Conservation (phyloP, 1,140 invertebrate species). For the Pogonus chalceus region DNA sequence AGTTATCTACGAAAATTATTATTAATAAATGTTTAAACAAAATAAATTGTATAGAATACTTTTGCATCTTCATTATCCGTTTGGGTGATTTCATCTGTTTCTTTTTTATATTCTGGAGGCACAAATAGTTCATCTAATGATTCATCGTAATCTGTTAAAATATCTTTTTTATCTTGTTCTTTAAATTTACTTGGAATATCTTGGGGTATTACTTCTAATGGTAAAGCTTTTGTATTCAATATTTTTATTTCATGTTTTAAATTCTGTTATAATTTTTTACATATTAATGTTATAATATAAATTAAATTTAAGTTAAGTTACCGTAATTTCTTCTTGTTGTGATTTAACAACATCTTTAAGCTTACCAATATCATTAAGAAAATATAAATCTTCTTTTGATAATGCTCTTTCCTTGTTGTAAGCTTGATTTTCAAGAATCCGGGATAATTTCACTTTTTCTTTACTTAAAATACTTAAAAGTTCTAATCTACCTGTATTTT, state of each 20-base stretch:
- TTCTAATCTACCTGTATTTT: slow-evolving; percentile 47
- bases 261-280: slow-evolving; percentile 15
- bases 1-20: neutral
- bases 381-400: slow-evolving; percentile 22
- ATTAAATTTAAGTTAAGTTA: slow-evolving; percentile 18
- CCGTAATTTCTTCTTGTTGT: slow-evolving; percentile 35
- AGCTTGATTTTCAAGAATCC: slow-evolving; percentile 33
- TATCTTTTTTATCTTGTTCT: neutral
- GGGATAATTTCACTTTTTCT: slow-evolving; percentile 40
- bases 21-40: neutral
- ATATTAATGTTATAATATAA: slow-evolving; percentile 4
- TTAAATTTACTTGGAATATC: neutral
- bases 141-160: neutral
- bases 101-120: neutral
- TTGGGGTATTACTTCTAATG: slow-evolving; percentile 1
- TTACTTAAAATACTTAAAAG: slow-evolving; percentile 44
- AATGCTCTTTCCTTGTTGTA: slow-evolving; percentile 31
- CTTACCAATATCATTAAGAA: slow-evolving; percentile 34
- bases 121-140: neutral
- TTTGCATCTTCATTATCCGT: neutral
- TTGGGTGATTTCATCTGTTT: neutral
- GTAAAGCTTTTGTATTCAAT: slow-evolving; percentile 11
- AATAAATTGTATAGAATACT: neutral
- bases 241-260: slow-evolving; percentile 27
- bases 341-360: slow-evolving; percentile 28